A percentile compares a stretch with the other conserved stretches of the same genome.
Conservation (phyloP, 2,888 invertebrate species). For the Perizoma affinitatum region DNA sequence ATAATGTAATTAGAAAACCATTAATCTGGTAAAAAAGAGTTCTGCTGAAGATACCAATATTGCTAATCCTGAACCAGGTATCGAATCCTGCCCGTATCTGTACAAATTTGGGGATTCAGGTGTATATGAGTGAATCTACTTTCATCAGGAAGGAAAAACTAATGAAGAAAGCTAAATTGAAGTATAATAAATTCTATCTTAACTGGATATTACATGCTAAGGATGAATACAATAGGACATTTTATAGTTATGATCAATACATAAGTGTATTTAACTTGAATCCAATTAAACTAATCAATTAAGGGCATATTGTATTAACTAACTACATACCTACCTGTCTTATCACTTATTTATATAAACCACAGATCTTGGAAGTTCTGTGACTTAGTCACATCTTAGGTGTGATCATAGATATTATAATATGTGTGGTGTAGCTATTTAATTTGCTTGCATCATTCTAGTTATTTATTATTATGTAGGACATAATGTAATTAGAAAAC, state of each 20-base stretch:
- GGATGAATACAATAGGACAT: slow-evolving; percentile 28
- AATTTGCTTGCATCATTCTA: slow-evolving; percentile 9
- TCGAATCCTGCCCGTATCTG: slow-evolving; percentile 60
- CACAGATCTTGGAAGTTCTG: too few species aligned
- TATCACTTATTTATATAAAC: slow-evolving; percentile 1
- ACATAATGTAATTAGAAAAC: slow-evolving; percentile 56
- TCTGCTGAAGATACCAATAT: slow-evolving; percentile 43
- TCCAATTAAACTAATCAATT: slow-evolving; percentile 54
- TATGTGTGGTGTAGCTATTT: too few species aligned
- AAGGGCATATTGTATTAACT: slow-evolving; percentile 1
- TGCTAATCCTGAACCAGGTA: slow-evolving; percentile 51
- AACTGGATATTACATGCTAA: slow-evolving; percentile 45
- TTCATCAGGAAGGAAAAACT: slow-evolving; percentile 43
- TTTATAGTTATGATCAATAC: slow-evolving; percentile 56
- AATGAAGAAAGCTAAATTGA: slow-evolving; percentile 53
- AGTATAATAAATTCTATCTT: slow-evolving; percentile 47
- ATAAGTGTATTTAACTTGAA: slow-evolving; percentile 59
- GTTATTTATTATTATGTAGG: background rate
- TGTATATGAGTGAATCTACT: slow-evolving; percentile 43
- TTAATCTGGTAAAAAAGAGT: slow-evolving; percentile 56
- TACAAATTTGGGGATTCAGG: slow-evolving; percentile 59
- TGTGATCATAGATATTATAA: too few species aligned
- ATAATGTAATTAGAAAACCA: slow-evolving; percentile 57
- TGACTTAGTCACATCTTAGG: too few species aligned
- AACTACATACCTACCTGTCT: background rate